Percentiles rank a stretch among this genome's conserved stretches.
phyloP scores from a whole-genome alignment of 2,113 vertebrate species.

The Nibea albiflora region DNA sequence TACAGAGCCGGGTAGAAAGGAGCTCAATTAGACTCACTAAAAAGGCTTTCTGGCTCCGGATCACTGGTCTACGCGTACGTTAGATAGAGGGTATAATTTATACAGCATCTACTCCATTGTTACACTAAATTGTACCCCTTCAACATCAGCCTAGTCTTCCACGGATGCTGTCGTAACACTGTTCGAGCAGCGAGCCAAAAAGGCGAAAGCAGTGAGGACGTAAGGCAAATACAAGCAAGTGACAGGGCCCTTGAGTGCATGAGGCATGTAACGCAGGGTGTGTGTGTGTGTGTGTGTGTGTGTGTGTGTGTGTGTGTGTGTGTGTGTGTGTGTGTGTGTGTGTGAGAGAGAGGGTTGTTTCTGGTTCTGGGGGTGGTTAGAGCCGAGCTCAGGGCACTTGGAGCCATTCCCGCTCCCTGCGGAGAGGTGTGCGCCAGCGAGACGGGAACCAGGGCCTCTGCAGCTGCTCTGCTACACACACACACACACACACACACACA shows the following conservation, averaged over 20 bases:
- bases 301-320: not conserved
- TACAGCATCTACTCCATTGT: not conserved
- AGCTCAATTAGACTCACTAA: constrained; percentile 3
- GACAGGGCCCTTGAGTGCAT: not conserved
- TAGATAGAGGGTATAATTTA: not conserved
- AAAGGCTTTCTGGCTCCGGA: constrained; percentile 33
- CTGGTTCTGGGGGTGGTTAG: constrained; percentile 41
- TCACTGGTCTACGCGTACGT: not conserved
- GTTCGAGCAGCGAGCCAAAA: not conserved
- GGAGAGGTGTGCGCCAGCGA: constrained; percentile 55
- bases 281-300: not conserved
- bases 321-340: not conserved
- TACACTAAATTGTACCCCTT: not conserved
- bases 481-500: constrained; percentile 18
- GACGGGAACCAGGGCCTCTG: constrained; percentile 62
- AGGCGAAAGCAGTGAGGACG: not conserved
- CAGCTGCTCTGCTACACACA: constrained; percentile 61
- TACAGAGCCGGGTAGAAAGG: not conserved
- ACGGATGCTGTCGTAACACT: not conserved
- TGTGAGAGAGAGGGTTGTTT: constrained; percentile 14
- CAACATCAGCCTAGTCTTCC: not conserved
- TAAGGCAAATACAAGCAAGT: not conserved
- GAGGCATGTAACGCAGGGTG: not conserved
- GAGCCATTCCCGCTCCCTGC: constrained; percentile 59
- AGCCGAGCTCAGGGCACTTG: constrained; percentile 48